These are phyloP conservation scores for Bicyclus anynana DNA, from an alignment of 1,140 invertebrate species.

Conservation along the genomic window DNA sequence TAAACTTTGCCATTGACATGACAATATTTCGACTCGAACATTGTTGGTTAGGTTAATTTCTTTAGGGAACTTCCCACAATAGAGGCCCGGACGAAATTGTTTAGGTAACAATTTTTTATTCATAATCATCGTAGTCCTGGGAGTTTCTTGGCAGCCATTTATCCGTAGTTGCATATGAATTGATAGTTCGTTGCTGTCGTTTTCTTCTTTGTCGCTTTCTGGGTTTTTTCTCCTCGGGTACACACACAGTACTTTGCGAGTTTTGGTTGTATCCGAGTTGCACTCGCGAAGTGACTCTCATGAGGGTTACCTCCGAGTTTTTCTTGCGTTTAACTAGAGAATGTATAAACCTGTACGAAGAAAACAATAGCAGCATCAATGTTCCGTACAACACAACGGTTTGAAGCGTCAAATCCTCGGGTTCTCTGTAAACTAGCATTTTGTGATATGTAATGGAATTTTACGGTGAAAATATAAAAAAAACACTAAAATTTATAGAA, in stretches of 20 bases:
- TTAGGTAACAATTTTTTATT: conserved; percentile 2
- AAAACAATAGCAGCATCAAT: conserved; percentile 6
- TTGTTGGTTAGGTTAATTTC: conserved; percentile 15
- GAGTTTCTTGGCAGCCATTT: conserved; percentile 8
- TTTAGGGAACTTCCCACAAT: conserved; percentile 11
- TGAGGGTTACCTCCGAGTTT: not conserved
- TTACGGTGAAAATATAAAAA: not conserved
- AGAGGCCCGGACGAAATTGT: not conserved
- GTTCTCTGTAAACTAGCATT: conserved; percentile 16
- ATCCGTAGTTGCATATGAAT: not conserved
- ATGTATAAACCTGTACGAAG: conserved; percentile 6
- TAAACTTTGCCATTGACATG: conserved; percentile 20
- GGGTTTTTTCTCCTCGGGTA: not conserved
- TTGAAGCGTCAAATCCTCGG: conserved; percentile 9
- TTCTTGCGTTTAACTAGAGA: conserved; percentile 3
- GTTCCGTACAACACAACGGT: conserved; percentile 8
- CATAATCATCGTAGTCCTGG: not conserved
- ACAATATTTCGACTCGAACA: conserved; percentile 16
- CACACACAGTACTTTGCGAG: not conserved
- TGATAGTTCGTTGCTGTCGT: not conserved
- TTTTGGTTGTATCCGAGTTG: not conserved
- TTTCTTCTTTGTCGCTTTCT: conserved; percentile 16
- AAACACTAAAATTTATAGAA: not conserved
- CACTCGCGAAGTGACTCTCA: not conserved
- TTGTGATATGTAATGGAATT: not conserved